A percentile compares a stretch with the other conserved stretches of the same genome.
Evolutionary conservation across 2,797 vertebrate genomes (phyloP).

Genomic region (Anguilla megastoma): DNA sequence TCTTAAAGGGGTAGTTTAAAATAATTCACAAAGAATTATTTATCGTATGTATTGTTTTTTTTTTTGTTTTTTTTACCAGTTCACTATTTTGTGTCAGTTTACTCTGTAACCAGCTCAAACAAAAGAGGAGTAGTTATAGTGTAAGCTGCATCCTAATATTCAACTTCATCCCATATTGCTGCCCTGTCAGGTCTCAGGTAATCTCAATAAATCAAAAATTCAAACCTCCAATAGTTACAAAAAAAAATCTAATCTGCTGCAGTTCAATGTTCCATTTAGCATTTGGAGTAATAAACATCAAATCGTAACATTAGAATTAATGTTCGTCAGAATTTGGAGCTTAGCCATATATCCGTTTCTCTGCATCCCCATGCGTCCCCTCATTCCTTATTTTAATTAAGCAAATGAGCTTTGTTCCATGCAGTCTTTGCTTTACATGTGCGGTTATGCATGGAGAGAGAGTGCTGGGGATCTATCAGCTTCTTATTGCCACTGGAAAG

Average conservation of each 20-base stretch:
- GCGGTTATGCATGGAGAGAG: background rate
- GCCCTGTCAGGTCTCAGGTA: background rate
- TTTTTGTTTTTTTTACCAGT: background rate
- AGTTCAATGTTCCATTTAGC: background rate
- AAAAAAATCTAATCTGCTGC: background rate
- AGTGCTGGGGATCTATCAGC: background rate
- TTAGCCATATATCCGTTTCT: background rate
- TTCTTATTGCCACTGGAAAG: background rate
- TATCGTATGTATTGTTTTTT: background rate
- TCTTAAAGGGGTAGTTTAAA: background rate
- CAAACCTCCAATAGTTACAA: background rate
- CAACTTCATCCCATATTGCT: background rate
- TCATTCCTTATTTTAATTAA: background rate
- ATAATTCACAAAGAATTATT: background rate
- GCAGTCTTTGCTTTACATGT: background rate
- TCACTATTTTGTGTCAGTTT: background rate
- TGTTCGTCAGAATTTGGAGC: background rate
- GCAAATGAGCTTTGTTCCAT: background rate
- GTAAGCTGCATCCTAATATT: background rate
- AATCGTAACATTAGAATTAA: background rate
- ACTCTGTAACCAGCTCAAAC: background rate
- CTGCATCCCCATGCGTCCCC: background rate
- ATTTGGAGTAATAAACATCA: background rate
- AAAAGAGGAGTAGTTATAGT: background rate
- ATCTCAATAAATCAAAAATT: background rate